Conservation (phyloP, 2,113 vertebrate species). For the Centropristis striata region DNA sequence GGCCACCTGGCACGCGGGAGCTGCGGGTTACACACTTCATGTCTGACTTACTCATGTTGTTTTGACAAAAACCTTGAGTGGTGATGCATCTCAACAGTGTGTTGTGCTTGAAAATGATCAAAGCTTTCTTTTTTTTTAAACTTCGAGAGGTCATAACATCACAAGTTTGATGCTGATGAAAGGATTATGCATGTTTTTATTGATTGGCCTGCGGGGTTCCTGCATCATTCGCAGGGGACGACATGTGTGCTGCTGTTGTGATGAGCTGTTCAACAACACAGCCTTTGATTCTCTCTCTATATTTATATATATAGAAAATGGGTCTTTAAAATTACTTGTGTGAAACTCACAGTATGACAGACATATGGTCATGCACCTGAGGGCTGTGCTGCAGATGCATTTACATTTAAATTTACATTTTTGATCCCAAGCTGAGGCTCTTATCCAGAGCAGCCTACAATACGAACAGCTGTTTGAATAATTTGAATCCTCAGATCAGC, state of each 20-base stretch:
- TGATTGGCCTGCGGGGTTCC: constrained; percentile 37
- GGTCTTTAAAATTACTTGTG: neutral
- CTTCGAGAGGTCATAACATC: constrained; percentile 25
- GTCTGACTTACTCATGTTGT: constrained; percentile 34
- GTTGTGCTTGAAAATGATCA: constrained; percentile 57
- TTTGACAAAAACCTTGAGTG: constrained; percentile 27
- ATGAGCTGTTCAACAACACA: constrained; percentile 19
- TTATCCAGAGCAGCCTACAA: constrained; percentile 1
- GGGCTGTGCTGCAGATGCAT: constrained; percentile 3
- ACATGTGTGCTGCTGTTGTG: constrained; percentile 19
- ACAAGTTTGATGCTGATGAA: constrained; percentile 41
- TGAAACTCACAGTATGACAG: neutral
- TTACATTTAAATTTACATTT: constrained; percentile 44
- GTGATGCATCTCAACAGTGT: neutral
- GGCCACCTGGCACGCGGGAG: constrained; percentile 8
- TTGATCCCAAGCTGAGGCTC: neutral
- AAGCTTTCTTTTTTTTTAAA: constrained; percentile 33
- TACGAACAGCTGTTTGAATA: constrained; percentile 50
- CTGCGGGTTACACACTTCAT: neutral
- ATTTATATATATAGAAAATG: neutral
- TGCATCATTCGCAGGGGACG: constrained; percentile 21
- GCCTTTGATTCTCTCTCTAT: neutral
- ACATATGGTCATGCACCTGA: neutral
- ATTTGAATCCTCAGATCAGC: constrained; percentile 34
- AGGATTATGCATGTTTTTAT: constrained; percentile 54